These are phyloP conservation scores for Phymatocera aterrima DNA, from an alignment of 2,888 invertebrate species.

Conservation along the genomic window DNA sequence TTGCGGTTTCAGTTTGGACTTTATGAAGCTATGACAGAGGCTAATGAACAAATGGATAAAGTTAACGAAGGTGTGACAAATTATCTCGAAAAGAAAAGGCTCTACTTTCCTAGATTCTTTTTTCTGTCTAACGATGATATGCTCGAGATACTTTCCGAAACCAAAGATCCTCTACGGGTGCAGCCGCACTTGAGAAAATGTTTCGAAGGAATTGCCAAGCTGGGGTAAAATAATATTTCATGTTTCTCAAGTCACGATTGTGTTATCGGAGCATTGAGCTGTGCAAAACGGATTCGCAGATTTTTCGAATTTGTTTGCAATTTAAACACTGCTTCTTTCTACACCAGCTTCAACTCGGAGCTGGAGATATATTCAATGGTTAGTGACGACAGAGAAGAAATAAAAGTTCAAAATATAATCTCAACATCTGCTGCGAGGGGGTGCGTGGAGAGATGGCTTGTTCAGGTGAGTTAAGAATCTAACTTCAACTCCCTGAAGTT, in stretches of 20 bases:
- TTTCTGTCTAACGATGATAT: slow-evolving; percentile 94
- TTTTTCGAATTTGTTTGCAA: too few species aligned
- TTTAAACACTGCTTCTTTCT: background rate
- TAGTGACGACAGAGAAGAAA: slow-evolving; percentile 86
- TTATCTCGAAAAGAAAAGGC: slow-evolving; percentile 89
- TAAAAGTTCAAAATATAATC: slow-evolving; percentile 79
- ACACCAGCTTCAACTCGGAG: slow-evolving; percentile 79
- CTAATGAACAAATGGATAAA: slow-evolving; percentile 83
- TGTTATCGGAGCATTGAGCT: too few species aligned
- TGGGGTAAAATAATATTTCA: slow-evolving; percentile 73
- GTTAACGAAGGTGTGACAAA: slow-evolving; percentile 90
- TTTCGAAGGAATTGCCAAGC: slow-evolving; percentile 89
- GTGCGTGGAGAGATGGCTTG: slow-evolving; percentile 91
- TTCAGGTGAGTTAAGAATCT: slow-evolving; percentile 74
- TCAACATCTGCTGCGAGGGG: slow-evolving; percentile 86
- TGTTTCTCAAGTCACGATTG: background rate
- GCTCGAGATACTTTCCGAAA: slow-evolving; percentile 92
- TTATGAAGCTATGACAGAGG: slow-evolving; percentile 83
- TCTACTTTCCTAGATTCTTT: slow-evolving; percentile 92
- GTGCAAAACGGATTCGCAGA: too few species aligned
- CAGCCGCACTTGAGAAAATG: slow-evolving; percentile 92
- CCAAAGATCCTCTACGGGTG: slow-evolving; percentile 89
- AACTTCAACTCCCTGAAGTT: background rate
- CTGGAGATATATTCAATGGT: slow-evolving; percentile 87
- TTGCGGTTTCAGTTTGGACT: slow-evolving; percentile 76